Base-by-base conservation (phyloP, 2,113 vertebrate species). In the Phoenicopterus ruber region DNA sequence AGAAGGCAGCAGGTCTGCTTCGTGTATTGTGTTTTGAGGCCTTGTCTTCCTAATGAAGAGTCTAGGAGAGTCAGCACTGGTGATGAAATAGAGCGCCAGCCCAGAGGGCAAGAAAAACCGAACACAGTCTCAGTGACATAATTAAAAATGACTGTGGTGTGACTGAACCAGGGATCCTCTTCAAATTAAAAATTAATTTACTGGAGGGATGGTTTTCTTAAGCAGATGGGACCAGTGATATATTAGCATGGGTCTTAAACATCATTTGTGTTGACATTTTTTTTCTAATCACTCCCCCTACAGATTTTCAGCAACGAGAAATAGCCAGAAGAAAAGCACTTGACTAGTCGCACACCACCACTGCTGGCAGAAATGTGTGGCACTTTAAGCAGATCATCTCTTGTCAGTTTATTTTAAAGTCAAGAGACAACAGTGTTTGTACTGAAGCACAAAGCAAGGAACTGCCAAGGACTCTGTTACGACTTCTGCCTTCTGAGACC, bases 121-220 rank as follows among this genome's bases (percentile, higher is more conserved):
- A 61, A 55, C 36, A 32, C 25, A 34, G 32, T 36, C 58, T 73
- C 62, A 70, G 66, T 50, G 94, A 78, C 17, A 25, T 92, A 93
- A 95, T 95, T 93, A 79, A 92, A 94, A 95, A 67, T 92, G 71
- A 93, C 55, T 50, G 58, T 77, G 28, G 54, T 96, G 84, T 93
- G 89, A 87, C 65, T 87, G 54, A 95, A 88, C 58, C 29, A 77
- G 49, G 49, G 52, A 69, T 93, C 49, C 40, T 83, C 71, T 90
- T 96, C 54, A 88, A 88, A 96, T 88, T 65, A 91, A 94, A 94
- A 94, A 77, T n/a, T 1, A 85, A 91, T 88, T 95, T 94, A 94
- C 58, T 62, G 82, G 40, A 83, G 74, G 74, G 54, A 90, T 92
- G 54, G 44, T 50, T 86, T 94, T 93, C 71, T 93, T 82, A 90